These are phyloP conservation scores for Stigmatopora nigra DNA, from an alignment of 2,113 vertebrate genomes.

Conservation along the genomic window DNA sequence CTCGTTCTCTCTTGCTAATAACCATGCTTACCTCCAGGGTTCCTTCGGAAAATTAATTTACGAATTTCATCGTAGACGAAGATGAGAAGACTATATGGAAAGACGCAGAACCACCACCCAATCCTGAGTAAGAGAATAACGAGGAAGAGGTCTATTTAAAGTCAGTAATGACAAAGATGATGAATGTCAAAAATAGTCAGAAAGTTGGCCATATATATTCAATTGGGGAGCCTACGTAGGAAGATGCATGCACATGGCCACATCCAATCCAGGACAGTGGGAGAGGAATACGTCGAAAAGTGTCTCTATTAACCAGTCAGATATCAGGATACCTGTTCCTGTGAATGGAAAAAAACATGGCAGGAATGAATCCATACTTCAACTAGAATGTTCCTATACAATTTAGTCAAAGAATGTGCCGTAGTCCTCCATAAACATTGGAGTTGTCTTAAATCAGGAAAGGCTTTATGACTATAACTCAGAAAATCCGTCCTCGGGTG, in stretches of 20 bases:
- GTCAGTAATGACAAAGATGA: slow-evolving; percentile 37
- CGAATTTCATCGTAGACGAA: slow-evolving; percentile 76
- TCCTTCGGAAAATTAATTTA: slow-evolving; percentile 68
- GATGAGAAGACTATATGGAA: slow-evolving; percentile 74
- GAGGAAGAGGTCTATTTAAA: slow-evolving; percentile 41
- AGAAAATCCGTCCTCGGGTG: too few species aligned
- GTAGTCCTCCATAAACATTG: too few species aligned
- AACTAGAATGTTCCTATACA: too few species aligned
- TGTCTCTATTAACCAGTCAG: slow-evolving; percentile 73
- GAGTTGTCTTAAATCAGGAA: too few species aligned
- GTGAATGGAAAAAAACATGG: slow-evolving; percentile 9
- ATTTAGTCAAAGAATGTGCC: too few species aligned
- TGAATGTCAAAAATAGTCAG: slow-evolving; percentile 45
- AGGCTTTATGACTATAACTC: too few species aligned
- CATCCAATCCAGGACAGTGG: slow-evolving; percentile 75
- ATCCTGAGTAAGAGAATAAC: slow-evolving; percentile 49
- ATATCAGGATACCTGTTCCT: slow-evolving; percentile 75
- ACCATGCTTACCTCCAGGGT: slow-evolving; percentile 67
- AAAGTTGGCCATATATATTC: slow-evolving; percentile 29
- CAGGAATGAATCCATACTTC: not conserved
- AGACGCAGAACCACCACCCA: slow-evolving; percentile 74
- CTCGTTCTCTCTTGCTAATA: slow-evolving; percentile 18
- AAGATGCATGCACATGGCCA: slow-evolving; percentile 75
- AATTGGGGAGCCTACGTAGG: slow-evolving; percentile 62
- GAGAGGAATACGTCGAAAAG: slow-evolving; percentile 74